Base-by-base conservation (phyloP, 2,888 invertebrate species). In the Aphidius colemani region DNA sequence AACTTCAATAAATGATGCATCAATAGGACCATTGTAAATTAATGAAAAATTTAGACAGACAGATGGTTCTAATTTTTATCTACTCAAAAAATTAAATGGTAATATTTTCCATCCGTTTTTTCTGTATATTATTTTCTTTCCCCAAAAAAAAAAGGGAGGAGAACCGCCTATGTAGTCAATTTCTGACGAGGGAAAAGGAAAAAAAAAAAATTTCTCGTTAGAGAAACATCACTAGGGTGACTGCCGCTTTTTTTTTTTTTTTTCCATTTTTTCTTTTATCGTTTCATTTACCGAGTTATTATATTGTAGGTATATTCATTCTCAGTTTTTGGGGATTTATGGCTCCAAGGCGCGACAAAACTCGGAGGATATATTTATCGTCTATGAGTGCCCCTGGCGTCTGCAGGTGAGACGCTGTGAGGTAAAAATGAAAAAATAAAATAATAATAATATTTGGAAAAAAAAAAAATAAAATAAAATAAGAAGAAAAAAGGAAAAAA, bases 401-500 rank as follows among this genome's bases (percentile, higher is more conserved):
- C 11, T 8, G 56, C 13, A 13, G 44, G 44, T 41, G 44, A 56
- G 18, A 11, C 13, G 9, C 9, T 2, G 44, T 18, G 43, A 56
- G 44, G 18, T 41, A n/a, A 18, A 10, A 30, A 18, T 6, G 55
- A 13, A 49, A 13, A 40, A 40, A 49, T 11, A 41, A 40, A 41
- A 50, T 49, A 18, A 40, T 59, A 9, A 48, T n/a, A 58, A 53
- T 44, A 45, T 39, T n/a, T 30, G 13, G 44, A 56, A 55, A 55
- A 50, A 61, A 55, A 61, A 43, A 60, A 55, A 68, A 64, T 11
- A 60, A 66, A 45, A 58, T 49, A 61, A 30, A 49, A 59, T 49
- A 51, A 53, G 59, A 59, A 59, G 62, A 13, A 13, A 13, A 13
- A 13, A 13, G 2, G 41, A 48, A 63, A 61, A 64, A 64, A 61